These are phyloP conservation scores for Mirounga angustirostris DNA, from an alignment of 2,113 vertebrate genomes.

Conservation along the genomic window DNA sequence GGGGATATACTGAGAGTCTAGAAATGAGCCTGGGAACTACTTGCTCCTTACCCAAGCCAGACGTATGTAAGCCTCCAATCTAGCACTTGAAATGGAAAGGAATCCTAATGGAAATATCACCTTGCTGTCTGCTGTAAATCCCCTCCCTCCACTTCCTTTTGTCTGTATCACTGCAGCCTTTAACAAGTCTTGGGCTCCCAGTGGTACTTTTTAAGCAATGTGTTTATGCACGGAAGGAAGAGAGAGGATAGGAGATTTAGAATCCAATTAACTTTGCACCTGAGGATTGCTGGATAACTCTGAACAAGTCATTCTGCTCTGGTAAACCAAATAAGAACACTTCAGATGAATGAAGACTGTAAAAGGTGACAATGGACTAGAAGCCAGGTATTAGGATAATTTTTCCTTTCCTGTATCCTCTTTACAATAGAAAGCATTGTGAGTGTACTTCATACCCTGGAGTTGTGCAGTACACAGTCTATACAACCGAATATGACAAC, in stretches of 20 bases:
- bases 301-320: neutral
- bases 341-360: neutral
- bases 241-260: neutral
- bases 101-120: neutral
- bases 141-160: neutral
- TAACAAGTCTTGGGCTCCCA: neutral
- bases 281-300: neutral
- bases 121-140: neutral
- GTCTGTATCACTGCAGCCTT: neutral
- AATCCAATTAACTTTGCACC: constrained; percentile 32
- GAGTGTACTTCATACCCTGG: neutral
- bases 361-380: neutral
- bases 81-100: neutral
- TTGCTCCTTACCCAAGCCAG: neutral
- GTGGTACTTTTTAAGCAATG: neutral
- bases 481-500: neutral
- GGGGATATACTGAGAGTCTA: neutral
- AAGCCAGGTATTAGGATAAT: neutral
- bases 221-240: constrained; percentile 10
- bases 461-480: neutral
- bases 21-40: neutral
- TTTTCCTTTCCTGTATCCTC: constrained; percentile 15
- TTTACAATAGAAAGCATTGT: neutral
- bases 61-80: neutral
- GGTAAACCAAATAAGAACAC: neutral